phyloP scores from a whole-genome alignment of 2,888 invertebrate genomes.

The Melanargia galathea region DNA sequence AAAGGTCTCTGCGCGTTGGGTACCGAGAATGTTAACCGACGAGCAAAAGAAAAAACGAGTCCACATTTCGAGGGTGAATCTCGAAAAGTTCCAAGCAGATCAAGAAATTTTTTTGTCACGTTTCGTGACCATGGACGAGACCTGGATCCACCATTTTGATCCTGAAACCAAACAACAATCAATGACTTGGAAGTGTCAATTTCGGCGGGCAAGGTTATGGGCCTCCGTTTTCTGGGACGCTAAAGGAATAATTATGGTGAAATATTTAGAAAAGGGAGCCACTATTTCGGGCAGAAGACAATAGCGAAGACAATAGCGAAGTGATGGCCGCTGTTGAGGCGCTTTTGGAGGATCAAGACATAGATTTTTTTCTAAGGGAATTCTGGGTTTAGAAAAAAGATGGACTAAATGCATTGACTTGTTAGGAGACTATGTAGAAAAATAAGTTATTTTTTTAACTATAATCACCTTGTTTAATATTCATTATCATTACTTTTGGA shows the following conservation, averaged over 20 bases:
- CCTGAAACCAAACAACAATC: conserved; percentile 36
- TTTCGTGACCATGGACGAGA: conserved; percentile 41
- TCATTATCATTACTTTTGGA: too few species aligned
- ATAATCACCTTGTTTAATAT: too few species aligned
- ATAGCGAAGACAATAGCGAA: conserved; percentile 30
- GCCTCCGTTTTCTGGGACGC: conserved; percentile 32
- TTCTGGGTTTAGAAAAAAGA: neutral
- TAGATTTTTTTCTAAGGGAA: conserved; percentile 4
- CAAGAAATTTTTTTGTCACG: conserved; percentile 35
- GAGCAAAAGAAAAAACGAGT: conserved; percentile 1
- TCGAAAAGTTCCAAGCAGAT: conserved; percentile 30
- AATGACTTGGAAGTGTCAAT: conserved; percentile 33
- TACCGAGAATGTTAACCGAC: conserved; percentile 39
- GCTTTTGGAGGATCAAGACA: neutral
- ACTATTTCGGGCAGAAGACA: conserved; percentile 13
- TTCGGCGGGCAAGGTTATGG: neutral
- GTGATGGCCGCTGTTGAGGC: conserved; percentile 32
- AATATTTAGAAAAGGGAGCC: conserved; percentile 33
- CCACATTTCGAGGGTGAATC: neutral
- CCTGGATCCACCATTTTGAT: conserved; percentile 39
- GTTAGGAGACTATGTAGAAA: too few species aligned
- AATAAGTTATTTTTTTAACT: too few species aligned
- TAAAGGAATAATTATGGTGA: conserved; percentile 31
- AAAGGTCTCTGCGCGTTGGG: conserved; percentile 39
- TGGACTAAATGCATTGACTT: conserved; percentile 3